Percentiles rank a stretch among this genome's conserved stretches.
phyloP scores from a whole-genome alignment of 2,888 invertebrate species.

The Meliscaeva auricollis region DNA sequence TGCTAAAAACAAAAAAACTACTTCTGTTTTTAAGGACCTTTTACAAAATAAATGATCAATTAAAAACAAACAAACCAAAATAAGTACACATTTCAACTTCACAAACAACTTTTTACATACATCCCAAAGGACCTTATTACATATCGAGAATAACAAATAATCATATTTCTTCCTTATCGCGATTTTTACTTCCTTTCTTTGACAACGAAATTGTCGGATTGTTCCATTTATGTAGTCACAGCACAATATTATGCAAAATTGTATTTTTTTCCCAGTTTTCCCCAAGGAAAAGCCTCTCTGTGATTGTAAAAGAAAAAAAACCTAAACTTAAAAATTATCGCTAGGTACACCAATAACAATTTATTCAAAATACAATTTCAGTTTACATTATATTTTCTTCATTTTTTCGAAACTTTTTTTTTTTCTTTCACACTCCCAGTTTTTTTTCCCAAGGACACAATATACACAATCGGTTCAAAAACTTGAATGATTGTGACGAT shows the following conservation, averaged over 20 bases:
- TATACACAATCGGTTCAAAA: slow-evolving; percentile 45
- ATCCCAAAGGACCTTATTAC: slow-evolving; percentile 32
- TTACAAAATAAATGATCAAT: too few relatives aligned
- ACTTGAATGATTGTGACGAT: slow-evolving; percentile 73
- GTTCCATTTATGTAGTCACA: background rate
- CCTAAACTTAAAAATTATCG: slow-evolving; percentile 60
- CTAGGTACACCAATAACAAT: slow-evolving; percentile 50
- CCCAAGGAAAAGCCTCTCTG: slow-evolving; percentile 33
- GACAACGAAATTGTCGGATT: background rate
- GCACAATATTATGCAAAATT: slow-evolving; percentile 56
- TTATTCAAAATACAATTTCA: slow-evolving; percentile 54
- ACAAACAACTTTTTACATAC: background rate
- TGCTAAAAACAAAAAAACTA: too few relatives aligned
- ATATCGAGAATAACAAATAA: slow-evolving; percentile 35
- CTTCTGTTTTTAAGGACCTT: too few relatives aligned
- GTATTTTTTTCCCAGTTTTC: slow-evolving; percentile 31
- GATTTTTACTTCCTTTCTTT: background rate
- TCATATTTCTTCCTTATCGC: slow-evolving; percentile 70
- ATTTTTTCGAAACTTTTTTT: slow-evolving; percentile 17
- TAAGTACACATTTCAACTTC: background rate
- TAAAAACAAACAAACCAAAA: too few relatives aligned
- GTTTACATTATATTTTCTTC: slow-evolving; percentile 8
- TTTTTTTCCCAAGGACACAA: slow-evolving; percentile 38
- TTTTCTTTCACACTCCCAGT: background rate
- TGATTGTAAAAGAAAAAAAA: background rate